Evolutionary conservation across 1,140 invertebrate genomes (phyloP).

Genomic region (Oppia nitens): DNA sequence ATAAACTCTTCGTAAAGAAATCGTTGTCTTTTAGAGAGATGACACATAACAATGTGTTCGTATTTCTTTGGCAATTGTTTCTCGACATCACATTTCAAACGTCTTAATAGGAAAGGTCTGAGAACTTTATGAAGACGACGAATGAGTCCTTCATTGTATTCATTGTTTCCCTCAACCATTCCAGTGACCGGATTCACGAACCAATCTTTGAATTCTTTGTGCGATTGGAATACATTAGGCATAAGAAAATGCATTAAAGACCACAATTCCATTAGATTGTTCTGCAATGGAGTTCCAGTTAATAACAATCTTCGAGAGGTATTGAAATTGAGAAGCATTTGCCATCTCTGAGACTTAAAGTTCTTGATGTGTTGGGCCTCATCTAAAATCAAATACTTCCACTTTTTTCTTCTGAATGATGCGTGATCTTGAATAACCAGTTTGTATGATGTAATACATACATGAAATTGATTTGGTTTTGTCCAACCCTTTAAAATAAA

Average conservation of each 20-base stretch:
- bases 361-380: conserved; percentile 99
- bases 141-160: conserved; percentile 86
- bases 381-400: conserved; percentile 97
- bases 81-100: conserved; percentile 94
- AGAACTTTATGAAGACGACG: conserved; percentile 92
- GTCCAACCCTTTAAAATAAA: conserved; percentile 63
- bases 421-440: conserved; percentile 97
- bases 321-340: conserved; percentile 88
- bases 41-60: conserved; percentile 91
- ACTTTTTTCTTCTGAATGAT: conserved; percentile 90
- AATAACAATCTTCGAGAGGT: conserved; percentile 81
- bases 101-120: conserved; percentile 83
- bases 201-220: conserved; percentile 89
- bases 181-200: conserved; percentile 95
- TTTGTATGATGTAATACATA: conserved; percentile 99
- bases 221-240: conserved; percentile 97
- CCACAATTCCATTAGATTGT: conserved; percentile 98
- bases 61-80: conserved; percentile 99
- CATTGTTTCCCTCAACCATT: conserved; percentile 91
- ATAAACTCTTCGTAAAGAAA: conserved; percentile 99
- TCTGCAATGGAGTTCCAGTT: conserved; percentile 96
- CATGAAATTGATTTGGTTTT: conserved; percentile 96
- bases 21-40: conserved; percentile 87
- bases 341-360: conserved; percentile 98
- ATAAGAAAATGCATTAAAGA: conserved; percentile 99